phyloP scores from a whole-genome alignment of 2,888 invertebrate species.

The Harmothoe impar region DNA sequence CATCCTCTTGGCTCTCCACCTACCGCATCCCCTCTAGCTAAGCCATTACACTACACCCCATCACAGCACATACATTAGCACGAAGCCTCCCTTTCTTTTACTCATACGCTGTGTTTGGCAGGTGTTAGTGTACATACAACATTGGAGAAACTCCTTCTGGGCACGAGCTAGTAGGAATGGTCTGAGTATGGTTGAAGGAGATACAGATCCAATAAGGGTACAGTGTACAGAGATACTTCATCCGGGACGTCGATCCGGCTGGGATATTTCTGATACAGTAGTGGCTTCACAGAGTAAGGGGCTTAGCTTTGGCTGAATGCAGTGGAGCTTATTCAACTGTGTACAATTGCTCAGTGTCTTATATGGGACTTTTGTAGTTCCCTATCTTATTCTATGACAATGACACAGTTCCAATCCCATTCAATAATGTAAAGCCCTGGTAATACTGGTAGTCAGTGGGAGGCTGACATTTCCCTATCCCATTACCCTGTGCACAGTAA shows the following conservation, averaged over 20 bases:
- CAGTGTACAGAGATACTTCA: too few relatives aligned
- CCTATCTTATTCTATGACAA: not conserved
- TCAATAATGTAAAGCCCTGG: too few relatives aligned
- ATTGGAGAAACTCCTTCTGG: not conserved
- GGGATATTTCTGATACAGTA: too few relatives aligned
- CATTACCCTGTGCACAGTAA: constrained; percentile 12
- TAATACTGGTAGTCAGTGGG: not conserved
- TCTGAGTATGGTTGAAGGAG: too few relatives aligned
- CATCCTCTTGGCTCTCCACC: not conserved
- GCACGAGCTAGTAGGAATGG: too few relatives aligned
- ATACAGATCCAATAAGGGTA: too few relatives aligned
- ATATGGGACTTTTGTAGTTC: too few relatives aligned
- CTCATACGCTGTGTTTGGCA: not conserved
- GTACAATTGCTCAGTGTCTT: too few relatives aligned
- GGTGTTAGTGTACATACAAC: not conserved
- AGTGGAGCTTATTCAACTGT: too few relatives aligned
- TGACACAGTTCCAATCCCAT: not conserved
- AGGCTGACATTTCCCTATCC: not conserved
- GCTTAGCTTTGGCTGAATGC: too few relatives aligned
- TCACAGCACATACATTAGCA: not conserved
- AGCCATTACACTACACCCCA: not conserved
- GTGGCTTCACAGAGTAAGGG: too few relatives aligned
- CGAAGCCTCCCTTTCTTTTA: not conserved
- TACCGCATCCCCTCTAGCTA: not conserved
- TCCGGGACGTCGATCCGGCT: too few relatives aligned